These are phyloP conservation scores for Drosophila mercatorum DNA, from an alignment of 2,888 invertebrate species.

Conservation along the genomic window DNA sequence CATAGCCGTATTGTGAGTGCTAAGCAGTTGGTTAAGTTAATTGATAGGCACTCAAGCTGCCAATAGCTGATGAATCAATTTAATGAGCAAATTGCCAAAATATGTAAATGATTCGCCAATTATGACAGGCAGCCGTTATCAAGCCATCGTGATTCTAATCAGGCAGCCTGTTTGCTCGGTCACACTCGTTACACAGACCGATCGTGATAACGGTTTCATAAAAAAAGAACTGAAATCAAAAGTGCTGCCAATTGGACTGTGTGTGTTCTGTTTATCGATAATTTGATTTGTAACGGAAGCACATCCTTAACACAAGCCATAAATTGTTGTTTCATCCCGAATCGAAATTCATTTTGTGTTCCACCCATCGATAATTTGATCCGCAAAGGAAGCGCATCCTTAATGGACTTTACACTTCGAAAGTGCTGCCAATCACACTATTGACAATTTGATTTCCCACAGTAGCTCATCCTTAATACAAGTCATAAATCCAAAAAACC, in stretches of 20 bases:
- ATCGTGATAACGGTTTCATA: slow-evolving; percentile 36
- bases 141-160: slow-evolving; percentile 52
- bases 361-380: background rate
- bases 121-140: slow-evolving; percentile 49
- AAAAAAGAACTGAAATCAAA: slow-evolving; percentile 23
- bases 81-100: slow-evolving; percentile 64
- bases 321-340: background rate
- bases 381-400: background rate
- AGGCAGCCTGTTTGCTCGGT: slow-evolving; percentile 32
- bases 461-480: slow-evolving; percentile 29
- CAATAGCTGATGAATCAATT: slow-evolving; percentile 25
- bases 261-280: slow-evolving; percentile 30
- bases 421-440: slow-evolving; percentile 37
- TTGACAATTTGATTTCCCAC: slow-evolving; percentile 39
- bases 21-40: slow-evolving; percentile 7
- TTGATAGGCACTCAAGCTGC: background rate
- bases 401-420: background rate
- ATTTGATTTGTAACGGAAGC: slow-evolving; percentile 51
- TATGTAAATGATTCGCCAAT: slow-evolving; percentile 68
- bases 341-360: background rate
- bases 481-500: slow-evolving; percentile 7
- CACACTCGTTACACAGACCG: slow-evolving; percentile 22
- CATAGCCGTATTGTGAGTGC: slow-evolving; percentile 40
- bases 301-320: slow-evolving; percentile 10
- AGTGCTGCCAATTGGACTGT: slow-evolving; percentile 40